Percentiles rank a stretch among this genome's conserved stretches.
phyloP scores from a whole-genome alignment of 2,797 vertebrate species.

The Anguilla pacifica region DNA sequence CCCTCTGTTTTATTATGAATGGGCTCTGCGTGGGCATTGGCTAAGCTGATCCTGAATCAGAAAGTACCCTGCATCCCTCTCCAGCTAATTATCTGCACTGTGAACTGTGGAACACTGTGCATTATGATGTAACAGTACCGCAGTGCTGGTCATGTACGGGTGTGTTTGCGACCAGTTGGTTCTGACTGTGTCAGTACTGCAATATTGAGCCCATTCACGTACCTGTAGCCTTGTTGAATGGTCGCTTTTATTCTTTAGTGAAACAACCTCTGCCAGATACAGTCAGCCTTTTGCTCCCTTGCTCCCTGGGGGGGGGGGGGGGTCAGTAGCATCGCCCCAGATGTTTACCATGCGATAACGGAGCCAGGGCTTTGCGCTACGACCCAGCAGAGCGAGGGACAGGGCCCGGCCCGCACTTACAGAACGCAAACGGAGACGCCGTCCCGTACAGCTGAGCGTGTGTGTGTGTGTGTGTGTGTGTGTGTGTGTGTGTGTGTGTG shows the following conservation, averaged over 20 bases:
- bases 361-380: conserved; percentile 65
- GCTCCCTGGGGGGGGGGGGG: too few species aligned
- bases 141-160: neutral
- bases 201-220: neutral
- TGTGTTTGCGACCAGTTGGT: neutral
- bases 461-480: too few species aligned
- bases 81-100: neutral
- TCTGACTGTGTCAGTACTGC: neutral
- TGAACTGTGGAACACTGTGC: neutral
- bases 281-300: neutral
- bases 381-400: conserved; percentile 68
- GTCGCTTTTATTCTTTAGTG: neutral
- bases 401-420: conserved; percentile 62
- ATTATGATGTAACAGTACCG: neutral
- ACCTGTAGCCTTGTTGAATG: neutral
- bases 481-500: too few species aligned
- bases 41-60: neutral
- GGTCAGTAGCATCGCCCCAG: neutral
- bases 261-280: neutral
- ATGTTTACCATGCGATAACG: conserved; percentile 62
- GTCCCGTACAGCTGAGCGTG: neutral
- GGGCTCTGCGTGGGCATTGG: neutral
- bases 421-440: neutral
- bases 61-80: neutral
- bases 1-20: neutral